A percentile compares a stretch with the other conserved stretches of the same genome.
These are phyloP conservation scores for Athalia cordata DNA, from an alignment of 2,888 invertebrate species.

Conservation along the genomic window DNA sequence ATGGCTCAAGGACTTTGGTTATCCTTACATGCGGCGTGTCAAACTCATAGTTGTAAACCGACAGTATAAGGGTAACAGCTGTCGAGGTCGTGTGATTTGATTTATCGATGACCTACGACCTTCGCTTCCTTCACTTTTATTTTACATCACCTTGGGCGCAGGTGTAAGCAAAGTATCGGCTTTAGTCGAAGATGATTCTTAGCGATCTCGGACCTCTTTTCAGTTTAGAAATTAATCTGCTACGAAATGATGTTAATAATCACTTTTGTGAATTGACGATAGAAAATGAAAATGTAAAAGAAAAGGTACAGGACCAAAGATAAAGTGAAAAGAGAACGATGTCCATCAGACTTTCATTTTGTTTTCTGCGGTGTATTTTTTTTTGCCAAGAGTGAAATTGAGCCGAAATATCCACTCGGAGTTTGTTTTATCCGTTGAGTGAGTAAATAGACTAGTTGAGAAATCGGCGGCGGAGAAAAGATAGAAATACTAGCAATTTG, in stretches of 20 bases:
- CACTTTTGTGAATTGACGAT: too few species aligned
- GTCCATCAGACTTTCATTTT: too few species aligned
- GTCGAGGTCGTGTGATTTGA: too few species aligned
- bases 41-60: too few species aligned
- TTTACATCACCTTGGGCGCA: not conserved
- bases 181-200: not conserved
- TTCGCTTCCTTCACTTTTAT: too few species aligned
- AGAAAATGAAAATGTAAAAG: too few species aligned
- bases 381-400: not conserved
- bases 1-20: not conserved
- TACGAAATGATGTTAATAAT: too few species aligned
- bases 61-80: too few species aligned
- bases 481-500: constrained; percentile 59
- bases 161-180: not conserved
- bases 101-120: too few species aligned
- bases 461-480: constrained; percentile 52
- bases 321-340: too few species aligned
- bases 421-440: not conserved
- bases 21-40: not conserved
- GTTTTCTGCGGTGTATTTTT: not conserved
- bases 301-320: too few species aligned
- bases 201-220: not conserved
- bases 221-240: not conserved
- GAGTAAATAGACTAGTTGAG: constrained; percentile 55
- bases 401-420: not conserved